Conservation (phyloP, 2,113 vertebrate genomes). For the Pygoscelis adeliae region DNA sequence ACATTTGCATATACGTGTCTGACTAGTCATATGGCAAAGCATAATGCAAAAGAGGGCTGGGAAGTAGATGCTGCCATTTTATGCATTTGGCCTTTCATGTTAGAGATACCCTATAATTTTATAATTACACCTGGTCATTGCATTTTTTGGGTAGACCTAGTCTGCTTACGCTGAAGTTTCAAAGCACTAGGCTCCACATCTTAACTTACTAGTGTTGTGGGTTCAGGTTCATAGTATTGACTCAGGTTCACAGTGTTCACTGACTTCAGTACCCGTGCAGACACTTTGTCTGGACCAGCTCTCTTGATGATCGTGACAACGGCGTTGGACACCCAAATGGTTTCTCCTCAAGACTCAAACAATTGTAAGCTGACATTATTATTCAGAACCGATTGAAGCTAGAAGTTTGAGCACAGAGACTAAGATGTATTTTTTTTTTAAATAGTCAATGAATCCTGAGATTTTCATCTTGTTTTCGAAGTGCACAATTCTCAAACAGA, state of each 20-base stretch:
- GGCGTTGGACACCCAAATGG: accelerated
- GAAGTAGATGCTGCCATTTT: neutral
- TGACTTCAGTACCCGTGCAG: neutral
- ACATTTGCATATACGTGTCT: neutral
- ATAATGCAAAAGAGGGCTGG: neutral
- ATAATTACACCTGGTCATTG: neutral
- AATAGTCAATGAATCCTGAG: neutral
- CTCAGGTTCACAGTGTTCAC: neutral
- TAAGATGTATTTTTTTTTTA: neutral
- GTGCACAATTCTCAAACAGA: neutral
- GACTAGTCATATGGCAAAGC: neutral
- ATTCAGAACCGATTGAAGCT: neutral
- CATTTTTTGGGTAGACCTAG: neutral
- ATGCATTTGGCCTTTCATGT: neutral
- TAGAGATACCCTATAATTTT: neutral
- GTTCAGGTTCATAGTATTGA: neutral
- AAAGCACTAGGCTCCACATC: neutral
- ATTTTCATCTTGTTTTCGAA: neutral
- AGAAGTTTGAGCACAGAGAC: neutral
- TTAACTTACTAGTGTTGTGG: neutral
- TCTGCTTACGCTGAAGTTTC: neutral
- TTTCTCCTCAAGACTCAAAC: neutral
- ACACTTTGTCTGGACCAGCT: neutral
- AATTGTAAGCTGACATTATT: neutral
- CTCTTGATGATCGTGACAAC: neutral